Evolutionary conservation across 2,113 vertebrate species (phyloP).

Genomic region (Tricholaema leucomelas): DNA sequence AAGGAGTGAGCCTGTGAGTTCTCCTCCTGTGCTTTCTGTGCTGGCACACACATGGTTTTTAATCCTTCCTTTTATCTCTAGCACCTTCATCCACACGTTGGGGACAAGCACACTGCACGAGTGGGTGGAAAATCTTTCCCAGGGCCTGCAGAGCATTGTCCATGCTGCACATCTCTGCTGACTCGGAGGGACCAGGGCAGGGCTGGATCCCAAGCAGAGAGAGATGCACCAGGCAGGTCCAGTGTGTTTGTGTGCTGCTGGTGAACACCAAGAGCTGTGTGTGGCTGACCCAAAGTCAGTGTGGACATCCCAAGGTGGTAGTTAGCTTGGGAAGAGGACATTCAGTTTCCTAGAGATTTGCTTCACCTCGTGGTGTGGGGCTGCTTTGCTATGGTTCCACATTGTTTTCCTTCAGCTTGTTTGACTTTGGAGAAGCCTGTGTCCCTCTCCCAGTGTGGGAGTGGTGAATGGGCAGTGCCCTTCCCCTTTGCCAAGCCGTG

Average conservation of each 20-base stretch:
- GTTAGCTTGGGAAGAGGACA: rapidly evolving
- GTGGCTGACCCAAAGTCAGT: background rate
- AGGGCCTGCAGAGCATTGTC: rapidly evolving
- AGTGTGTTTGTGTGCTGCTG: background rate
- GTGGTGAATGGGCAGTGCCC: background rate
- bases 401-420: background rate
- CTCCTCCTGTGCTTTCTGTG: background rate
- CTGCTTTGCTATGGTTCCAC: background rate
- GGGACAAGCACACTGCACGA: rapidly evolving
- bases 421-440: background rate
- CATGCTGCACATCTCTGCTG: background rate
- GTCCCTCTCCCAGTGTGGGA: background rate
- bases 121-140: rapidly evolving
- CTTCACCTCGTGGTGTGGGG: background rate
- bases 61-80: background rate
- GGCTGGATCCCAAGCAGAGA: background rate
- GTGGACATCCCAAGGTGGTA: background rate
- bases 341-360: background rate
- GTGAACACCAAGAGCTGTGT: background rate
- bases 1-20: background rate
- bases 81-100: rapidly evolving
- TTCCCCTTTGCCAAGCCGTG: rapidly evolving
- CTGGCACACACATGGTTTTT: rapidly evolving
- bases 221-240: background rate
- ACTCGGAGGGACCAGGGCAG: background rate